Evolutionary conservation across 2,888 invertebrate genomes (phyloP), one percentile per base, ranked within the genome.

Genomic region (Hoplodrina blanda): DNA sequence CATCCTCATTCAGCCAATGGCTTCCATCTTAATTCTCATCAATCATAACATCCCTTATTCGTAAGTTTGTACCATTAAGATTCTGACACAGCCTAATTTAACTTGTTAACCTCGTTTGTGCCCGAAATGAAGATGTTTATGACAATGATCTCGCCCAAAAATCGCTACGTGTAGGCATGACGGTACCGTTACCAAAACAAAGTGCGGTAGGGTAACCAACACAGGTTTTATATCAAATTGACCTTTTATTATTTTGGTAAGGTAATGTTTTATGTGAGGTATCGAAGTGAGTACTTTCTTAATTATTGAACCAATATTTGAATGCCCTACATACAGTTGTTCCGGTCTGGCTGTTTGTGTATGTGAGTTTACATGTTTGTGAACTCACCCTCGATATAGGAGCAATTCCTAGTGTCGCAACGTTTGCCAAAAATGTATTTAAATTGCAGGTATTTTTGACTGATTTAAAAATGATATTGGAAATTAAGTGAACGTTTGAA

Each of bases 111-210:
- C 80, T 84, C 73, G 73, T 83, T 82, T 78, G 68, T 73, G 85
- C 49, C 59, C 68, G 50, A 84, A 87, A 85, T 83, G 81, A 84
- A 87, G 85, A 88, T 83, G 78, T 83, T 88, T 88, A 85, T 89
- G 88, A 89, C 86, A 88, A 80, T 86, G 89, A 89, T 88, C 87
- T 86, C 84, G 83, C 75, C 86, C 87, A 87, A 88, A 83, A 69
- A 84, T 76, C 64, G 73, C 82, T 82, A 90, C 94, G 94, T 91
- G 93, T 91, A 92, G 91, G 93, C 92, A 90, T 82, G 91, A 74
- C 49, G 74, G 81, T 93, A 91, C 94, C 94, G 94, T 94, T 89
- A 89, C 64, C 68, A 78, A 71, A 82, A 80, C 80, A 83, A 83
- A 69, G 65, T 65, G 65, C 60, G 69, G 64, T 65, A 70, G 81